Evolutionary conservation across 1,140 invertebrate species (phyloP).

Genomic region (Drepana arcuata): DNA sequence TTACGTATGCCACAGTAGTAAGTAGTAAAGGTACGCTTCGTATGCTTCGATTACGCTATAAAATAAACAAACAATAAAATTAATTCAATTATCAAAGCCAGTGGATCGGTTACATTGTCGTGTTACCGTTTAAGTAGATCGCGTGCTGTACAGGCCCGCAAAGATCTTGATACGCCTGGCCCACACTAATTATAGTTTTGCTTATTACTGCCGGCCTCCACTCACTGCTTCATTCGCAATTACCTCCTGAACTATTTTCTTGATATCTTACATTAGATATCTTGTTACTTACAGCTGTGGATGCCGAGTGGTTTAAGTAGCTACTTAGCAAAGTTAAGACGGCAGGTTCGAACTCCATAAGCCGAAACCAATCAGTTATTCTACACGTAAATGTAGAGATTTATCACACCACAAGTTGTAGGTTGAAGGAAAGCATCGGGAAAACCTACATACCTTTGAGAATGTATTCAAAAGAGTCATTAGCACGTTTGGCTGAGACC

Average conservation of each 20-base stretch:
- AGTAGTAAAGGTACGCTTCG: no score
- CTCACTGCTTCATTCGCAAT: slow-evolving; percentile 16
- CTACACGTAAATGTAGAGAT: no score
- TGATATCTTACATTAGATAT: neutral
- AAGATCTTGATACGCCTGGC: slow-evolving; percentile 46
- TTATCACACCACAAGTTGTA: no score
- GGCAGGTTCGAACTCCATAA: neutral
- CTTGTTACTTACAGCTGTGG: neutral
- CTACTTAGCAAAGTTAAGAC: neutral
- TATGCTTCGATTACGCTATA: no score
- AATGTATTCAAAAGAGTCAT: no score
- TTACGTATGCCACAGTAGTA: no score
- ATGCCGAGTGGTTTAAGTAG: neutral
- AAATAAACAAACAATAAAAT: no score
- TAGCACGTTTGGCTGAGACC: no score
- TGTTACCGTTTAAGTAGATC: slow-evolving; percentile 35
- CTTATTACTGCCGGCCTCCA: slow-evolving; percentile 27
- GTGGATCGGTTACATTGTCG: slow-evolving; percentile 33
- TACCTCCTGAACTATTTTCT: neutral
- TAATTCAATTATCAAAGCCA: no score
- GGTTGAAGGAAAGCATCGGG: no score
- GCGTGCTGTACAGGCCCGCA: slow-evolving; percentile 39
- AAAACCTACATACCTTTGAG: no score
- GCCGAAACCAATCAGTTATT: neutral
- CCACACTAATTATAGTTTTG: slow-evolving; percentile 52